Evolutionary conservation across 2,888 invertebrate genomes (phyloP).

Genomic region (Plemyria rubiginata): DNA sequence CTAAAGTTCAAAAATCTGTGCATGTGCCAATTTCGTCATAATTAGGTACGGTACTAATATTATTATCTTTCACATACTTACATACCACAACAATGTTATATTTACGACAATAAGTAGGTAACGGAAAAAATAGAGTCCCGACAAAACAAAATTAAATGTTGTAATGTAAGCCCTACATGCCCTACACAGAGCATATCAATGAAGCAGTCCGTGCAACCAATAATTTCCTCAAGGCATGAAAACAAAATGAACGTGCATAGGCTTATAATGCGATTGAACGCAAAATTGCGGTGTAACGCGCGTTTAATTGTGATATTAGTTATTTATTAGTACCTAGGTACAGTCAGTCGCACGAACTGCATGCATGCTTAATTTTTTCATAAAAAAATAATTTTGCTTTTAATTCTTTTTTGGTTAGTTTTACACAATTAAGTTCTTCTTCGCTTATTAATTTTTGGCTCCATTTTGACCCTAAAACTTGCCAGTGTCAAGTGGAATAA

Average conservation of each 20-base stretch:
- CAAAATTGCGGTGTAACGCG: constrained; percentile 11
- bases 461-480: no score
- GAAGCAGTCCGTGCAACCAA: constrained; percentile 14
- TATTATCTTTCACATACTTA: no score
- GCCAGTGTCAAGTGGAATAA: no score
- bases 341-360: not conserved
- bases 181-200: constrained; percentile 10
- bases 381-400: no score
- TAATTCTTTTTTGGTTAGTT: no score
- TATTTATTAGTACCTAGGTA: constrained; percentile 17
- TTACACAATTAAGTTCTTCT: no score
- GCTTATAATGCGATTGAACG: constrained; percentile 26
- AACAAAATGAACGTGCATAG: constrained; percentile 27
- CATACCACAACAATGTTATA: no score
- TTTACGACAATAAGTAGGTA: not conserved
- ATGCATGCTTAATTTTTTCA: no score
- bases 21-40: no score
- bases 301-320: constrained; percentile 24
- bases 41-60: no score
- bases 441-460: no score
- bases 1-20: no score
- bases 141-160: not conserved
- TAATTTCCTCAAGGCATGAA: constrained; percentile 27
- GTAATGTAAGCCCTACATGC: not conserved
- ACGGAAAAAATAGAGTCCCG: not conserved